Evolutionary conservation across 2,797 vertebrate genomes (phyloP).

Genomic region (Rhinoraja longicauda): DNA sequence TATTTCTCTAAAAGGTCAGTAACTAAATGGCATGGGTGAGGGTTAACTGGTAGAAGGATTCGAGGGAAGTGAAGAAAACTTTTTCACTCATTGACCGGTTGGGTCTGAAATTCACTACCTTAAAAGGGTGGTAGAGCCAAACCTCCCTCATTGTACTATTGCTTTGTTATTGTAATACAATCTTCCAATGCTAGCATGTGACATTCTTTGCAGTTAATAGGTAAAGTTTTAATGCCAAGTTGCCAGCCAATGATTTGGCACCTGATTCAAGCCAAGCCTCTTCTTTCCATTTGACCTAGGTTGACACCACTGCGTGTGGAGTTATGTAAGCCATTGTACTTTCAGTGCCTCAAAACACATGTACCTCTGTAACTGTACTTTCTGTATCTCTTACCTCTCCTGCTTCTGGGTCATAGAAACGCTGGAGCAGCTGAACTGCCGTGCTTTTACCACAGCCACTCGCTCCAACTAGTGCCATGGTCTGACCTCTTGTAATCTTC

Average conservation of each 20-base stretch:
- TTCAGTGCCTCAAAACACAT: neutral
- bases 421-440: conserved; percentile 61
- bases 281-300: neutral
- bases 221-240: neutral
- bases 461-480: conserved; percentile 67
- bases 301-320: neutral
- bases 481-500: conserved; percentile 64
- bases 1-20: too few relatives aligned
- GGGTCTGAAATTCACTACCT: too few relatives aligned
- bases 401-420: conserved; percentile 66
- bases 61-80: too few relatives aligned
- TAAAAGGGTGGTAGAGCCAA: too few relatives aligned
- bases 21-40: too few relatives aligned
- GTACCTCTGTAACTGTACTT: neutral
- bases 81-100: too few relatives aligned
- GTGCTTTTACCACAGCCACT: conserved; percentile 76
- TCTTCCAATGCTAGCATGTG: neutral
- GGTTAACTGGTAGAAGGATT: too few relatives aligned
- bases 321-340: neutral
- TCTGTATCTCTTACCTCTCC: conserved; percentile 56
- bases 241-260: neutral
- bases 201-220: neutral
- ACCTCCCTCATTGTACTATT: too few relatives aligned
- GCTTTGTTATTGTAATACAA: neutral
- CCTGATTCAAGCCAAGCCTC: neutral